These are phyloP conservation scores for Temnothorax rugatulus DNA, from an alignment of 2,888 invertebrate genomes.

Conservation along the genomic window DNA sequence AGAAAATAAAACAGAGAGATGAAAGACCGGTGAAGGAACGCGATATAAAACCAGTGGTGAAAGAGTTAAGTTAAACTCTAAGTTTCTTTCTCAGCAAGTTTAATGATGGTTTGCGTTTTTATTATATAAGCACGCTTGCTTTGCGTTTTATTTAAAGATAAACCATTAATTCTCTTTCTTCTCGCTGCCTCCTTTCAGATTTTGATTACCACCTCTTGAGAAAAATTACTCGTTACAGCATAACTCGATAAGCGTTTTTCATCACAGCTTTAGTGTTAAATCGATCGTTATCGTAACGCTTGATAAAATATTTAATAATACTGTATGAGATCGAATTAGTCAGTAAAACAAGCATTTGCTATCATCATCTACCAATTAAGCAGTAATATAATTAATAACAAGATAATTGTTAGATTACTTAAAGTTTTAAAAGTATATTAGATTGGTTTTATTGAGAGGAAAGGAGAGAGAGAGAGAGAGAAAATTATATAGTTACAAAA, in stretches of 20 bases:
- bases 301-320: neutral
- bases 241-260: slow-evolving; percentile 7
- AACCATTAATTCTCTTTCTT: slow-evolving; percentile 18
- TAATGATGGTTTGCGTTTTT: slow-evolving; percentile 32
- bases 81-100: slow-evolving; percentile 29
- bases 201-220: slow-evolving; percentile 21
- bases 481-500: neutral
- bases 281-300: neutral
- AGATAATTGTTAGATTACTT: neutral
- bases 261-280: neutral
- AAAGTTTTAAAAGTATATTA: neutral
- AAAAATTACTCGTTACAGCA: slow-evolving; percentile 20
- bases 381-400: neutral
- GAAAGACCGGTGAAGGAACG: slow-evolving; percentile 22
- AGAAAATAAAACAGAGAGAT: slow-evolving; percentile 44
- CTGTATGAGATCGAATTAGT: neutral
- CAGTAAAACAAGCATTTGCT: neutral
- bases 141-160: slow-evolving; percentile 15
- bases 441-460: neutral
- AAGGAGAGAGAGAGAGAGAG: too few relatives aligned
- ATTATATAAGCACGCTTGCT: slow-evolving; percentile 16
- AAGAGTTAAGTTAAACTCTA: slow-evolving; percentile 43
- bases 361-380: neutral
- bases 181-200: neutral
- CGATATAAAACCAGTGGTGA: slow-evolving; percentile 43